Percentiles rank a stretch among this genome's conserved stretches.
phyloP scores from a whole-genome alignment of 1,140 invertebrate genomes.

The Phymorhynchus buccinoides region DNA sequence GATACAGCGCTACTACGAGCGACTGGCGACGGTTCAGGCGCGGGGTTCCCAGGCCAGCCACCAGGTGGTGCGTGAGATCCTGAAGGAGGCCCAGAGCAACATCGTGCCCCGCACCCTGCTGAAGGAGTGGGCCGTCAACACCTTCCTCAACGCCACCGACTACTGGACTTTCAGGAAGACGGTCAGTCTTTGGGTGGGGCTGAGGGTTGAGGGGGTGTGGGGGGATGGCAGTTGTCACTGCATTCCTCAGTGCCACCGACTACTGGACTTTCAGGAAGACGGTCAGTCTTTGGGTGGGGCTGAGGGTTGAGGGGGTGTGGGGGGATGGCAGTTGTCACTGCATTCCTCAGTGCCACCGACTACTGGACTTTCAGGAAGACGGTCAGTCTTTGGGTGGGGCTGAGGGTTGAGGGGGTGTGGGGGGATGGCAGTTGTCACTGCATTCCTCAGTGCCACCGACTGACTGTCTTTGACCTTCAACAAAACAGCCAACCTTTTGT shows the following conservation, averaged over 20 bases:
- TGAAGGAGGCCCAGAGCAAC: slow-evolving; percentile 90
- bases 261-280: slow-evolving; percentile 99
- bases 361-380: too few species aligned
- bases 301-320: too few species aligned
- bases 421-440: too few species aligned
- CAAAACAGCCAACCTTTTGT: too few species aligned
- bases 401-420: too few species aligned
- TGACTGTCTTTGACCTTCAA: too few species aligned
- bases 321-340: too few species aligned
- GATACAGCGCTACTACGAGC: slow-evolving; percentile 92
- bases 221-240: slow-evolving; percentile 87
- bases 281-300: slow-evolving; percentile 79
- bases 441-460: too few species aligned
- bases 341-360: too few species aligned
- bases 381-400: too few species aligned
- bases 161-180: slow-evolving; percentile 99
- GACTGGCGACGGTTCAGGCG: slow-evolving; percentile 90
- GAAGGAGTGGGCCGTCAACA: slow-evolving; percentile 90
- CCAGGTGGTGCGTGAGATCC: slow-evolving; percentile 89
- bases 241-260: slow-evolving; percentile 91
- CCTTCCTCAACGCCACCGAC: slow-evolving; percentile 91
- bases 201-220: too few species aligned
- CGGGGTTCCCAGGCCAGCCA: slow-evolving; percentile 89
- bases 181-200: too few species aligned
- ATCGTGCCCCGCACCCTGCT: slow-evolving; percentile 91